Conservation (phyloP, 2,797 vertebrate species). For the Sebastes nivosus region DNA sequence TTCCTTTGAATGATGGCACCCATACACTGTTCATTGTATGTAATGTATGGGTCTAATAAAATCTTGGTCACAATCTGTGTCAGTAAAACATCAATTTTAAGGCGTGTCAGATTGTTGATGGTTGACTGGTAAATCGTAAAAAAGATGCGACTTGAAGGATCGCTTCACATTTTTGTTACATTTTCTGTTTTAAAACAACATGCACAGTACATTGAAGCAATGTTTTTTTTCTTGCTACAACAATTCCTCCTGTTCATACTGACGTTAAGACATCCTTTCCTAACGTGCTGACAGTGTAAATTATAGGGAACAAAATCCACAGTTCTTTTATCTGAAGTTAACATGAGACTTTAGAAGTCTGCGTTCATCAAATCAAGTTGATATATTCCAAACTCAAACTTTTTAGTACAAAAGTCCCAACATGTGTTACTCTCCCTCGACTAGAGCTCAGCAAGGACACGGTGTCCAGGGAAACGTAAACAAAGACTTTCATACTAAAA, state of each 20-base stretch:
- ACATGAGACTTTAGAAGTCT: not conserved
- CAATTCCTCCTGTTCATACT: not conserved
- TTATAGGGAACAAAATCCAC: not conserved
- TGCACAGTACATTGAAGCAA: not conserved
- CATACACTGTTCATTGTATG: not conserved
- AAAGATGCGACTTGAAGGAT: not conserved
- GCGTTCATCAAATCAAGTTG: not conserved
- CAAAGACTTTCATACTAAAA: not conserved
- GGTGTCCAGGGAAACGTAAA: not conserved
- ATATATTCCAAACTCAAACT: not conserved
- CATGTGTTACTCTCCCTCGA: not conserved
- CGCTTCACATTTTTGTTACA: not conserved
- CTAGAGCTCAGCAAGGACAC: not conserved
- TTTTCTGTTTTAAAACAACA: not conserved
- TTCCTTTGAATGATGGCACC: not conserved
- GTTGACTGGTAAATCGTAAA: not conserved
- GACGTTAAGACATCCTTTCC: not conserved
- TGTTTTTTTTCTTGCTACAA: not conserved
- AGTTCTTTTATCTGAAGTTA: not conserved
- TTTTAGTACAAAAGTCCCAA: not conserved
- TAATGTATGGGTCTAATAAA: constrained; percentile 30
- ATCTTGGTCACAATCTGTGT: constrained; percentile 20
- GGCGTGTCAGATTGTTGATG: not conserved
- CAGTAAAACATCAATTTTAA: not conserved
- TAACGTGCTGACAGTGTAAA: not conserved